Percentiles rank a stretch among this genome's conserved stretches.
These are phyloP conservation scores for Drosophila triauraria DNA, from an alignment of 1,140 invertebrate genomes.

Conservation along the genomic window DNA sequence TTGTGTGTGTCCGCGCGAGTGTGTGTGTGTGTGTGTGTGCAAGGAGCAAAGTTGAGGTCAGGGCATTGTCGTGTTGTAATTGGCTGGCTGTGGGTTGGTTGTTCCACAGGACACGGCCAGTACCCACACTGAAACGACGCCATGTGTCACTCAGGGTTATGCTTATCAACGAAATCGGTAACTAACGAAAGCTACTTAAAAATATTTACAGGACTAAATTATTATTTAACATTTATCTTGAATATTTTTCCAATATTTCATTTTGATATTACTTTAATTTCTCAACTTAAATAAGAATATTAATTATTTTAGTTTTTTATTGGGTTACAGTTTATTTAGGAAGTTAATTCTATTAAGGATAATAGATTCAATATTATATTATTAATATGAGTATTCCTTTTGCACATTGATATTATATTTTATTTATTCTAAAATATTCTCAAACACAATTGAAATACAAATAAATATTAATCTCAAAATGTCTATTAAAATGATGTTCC, in stretches of 20 bases:
- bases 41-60: conserved; percentile 43
- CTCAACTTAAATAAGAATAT: not conserved
- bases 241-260: not conserved
- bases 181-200: not conserved
- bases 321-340: too few species aligned
- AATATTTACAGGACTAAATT: not conserved
- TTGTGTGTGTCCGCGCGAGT: not conserved
- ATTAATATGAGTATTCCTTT: too few species aligned
- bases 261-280: not conserved
- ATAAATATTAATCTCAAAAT: too few species aligned
- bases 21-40: conserved; percentile 1
- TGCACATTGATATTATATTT: too few species aligned
- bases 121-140: conserved; percentile 10
- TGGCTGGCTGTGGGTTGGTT: conserved; percentile 27
- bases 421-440: too few species aligned
- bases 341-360: too few species aligned
- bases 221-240: not conserved
- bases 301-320: too few species aligned
- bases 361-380: too few species aligned
- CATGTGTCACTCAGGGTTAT: conserved; percentile 17
- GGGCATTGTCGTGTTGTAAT: conserved; percentile 47
- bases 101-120: conserved; percentile 30
- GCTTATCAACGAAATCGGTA: conserved; percentile 4
- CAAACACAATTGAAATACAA: too few species aligned
- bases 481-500: too few species aligned